Conservation (phyloP, 1,140 invertebrate genomes). For the Pseudachorutes palmiensis region DNA sequence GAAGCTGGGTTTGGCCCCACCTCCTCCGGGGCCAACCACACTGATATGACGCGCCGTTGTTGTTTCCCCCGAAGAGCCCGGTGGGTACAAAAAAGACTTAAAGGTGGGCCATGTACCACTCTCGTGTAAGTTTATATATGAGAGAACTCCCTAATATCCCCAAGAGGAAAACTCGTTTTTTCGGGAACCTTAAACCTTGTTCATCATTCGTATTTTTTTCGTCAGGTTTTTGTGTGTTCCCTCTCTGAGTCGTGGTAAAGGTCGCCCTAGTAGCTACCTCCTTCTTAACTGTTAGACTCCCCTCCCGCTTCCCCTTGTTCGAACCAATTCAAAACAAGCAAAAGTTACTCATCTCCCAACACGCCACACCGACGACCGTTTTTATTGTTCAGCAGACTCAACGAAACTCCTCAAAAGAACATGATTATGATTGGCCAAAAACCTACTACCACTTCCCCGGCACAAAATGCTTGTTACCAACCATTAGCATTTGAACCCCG, state of each 20-base stretch:
- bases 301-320: background rate
- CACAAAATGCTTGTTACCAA: conserved; percentile 37
- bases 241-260: too few species aligned
- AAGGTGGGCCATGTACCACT: too few species aligned
- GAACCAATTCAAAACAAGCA: background rate
- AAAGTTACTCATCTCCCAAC: conserved; percentile 10
- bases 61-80: too few species aligned
- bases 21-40: too few species aligned
- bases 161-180: conserved; percentile 32
- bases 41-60: too few species aligned
- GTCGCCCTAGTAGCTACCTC: too few species aligned
- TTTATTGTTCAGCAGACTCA: conserved; percentile 35
- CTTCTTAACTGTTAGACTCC: too few species aligned
- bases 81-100: too few species aligned
- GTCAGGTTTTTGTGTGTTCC: background rate
- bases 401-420: conserved; percentile 13
- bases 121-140: too few species aligned
- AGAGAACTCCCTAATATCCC: conserved; percentile 23
- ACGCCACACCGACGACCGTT: conserved; percentile 21
- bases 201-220: conserved; percentile 1
- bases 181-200: too few species aligned
- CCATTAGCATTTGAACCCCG: conserved; percentile 38
- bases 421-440: conserved; percentile 40
- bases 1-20: too few species aligned
- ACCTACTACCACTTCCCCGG: conserved; percentile 12